Percentiles rank a stretch among this genome's conserved stretches.
phyloP scores from a whole-genome alignment of 2,888 invertebrate genomes.

The Xylota sylvarum region DNA sequence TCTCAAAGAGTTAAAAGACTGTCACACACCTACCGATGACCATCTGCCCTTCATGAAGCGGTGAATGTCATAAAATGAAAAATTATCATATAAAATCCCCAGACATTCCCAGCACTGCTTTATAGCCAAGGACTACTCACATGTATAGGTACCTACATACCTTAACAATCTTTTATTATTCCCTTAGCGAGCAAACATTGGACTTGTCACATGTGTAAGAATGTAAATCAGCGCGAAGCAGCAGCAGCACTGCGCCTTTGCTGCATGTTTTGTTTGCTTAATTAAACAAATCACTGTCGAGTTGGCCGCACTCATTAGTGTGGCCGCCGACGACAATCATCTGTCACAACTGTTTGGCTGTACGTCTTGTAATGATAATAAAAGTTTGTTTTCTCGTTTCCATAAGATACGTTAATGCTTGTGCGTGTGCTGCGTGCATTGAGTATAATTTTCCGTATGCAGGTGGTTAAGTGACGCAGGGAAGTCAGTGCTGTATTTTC shows the following conservation, averaged over 20 bases:
- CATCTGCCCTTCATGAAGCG: not conserved
- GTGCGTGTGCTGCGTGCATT: slow-evolving; percentile 67
- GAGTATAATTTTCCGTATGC: slow-evolving; percentile 34
- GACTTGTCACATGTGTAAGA: slow-evolving; percentile 46
- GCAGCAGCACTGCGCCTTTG: not conserved
- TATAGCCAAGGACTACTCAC: not conserved
- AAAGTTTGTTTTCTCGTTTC: slow-evolving; percentile 53
- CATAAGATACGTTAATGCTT: slow-evolving; percentile 32
- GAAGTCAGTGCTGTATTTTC: not conserved
- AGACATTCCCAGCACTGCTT: not conserved
- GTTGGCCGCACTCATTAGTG: slow-evolving; percentile 68
- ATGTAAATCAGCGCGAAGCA: slow-evolving; percentile 7
- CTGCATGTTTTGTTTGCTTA: slow-evolving; percentile 73
- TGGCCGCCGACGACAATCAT: slow-evolving; percentile 72
- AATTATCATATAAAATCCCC: not conserved
- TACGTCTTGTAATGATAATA: slow-evolving; percentile 63
- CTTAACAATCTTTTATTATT: slow-evolving; percentile 45
- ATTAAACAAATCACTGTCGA: slow-evolving; percentile 73
- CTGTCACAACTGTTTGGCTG: slow-evolving; percentile 69
- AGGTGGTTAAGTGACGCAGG: slow-evolving; percentile 36
- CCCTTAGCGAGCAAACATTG: slow-evolving; percentile 55
- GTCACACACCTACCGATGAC: not conserved
- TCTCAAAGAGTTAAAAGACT: not conserved
- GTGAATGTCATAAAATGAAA: not conserved
- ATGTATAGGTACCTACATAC: no score